phyloP scores from a whole-genome alignment of 2,888 invertebrate species.

The Troides oblongomaculatus region DNA sequence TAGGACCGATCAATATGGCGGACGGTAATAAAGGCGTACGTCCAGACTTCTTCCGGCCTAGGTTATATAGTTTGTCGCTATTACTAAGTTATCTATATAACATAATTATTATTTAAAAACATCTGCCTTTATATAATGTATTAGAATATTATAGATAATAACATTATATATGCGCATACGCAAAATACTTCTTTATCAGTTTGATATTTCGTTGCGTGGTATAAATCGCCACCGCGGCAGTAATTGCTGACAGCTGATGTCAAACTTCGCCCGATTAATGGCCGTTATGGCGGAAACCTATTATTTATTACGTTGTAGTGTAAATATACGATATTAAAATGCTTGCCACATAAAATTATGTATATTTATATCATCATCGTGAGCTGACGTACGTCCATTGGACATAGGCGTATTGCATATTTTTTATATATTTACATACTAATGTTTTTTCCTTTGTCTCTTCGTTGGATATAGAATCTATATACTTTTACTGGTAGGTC shows the following conservation, averaged over 20 bases:
- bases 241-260: slow-evolving; percentile 28
- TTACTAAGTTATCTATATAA: not conserved
- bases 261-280: slow-evolving; percentile 22
- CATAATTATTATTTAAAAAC: no score
- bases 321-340: slow-evolving; percentile 10
- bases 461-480: no score
- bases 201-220: slow-evolving; percentile 27
- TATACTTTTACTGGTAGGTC: no score
- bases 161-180: slow-evolving; percentile 8
- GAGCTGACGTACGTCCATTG: no score
- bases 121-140: not conserved
- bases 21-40: no score
- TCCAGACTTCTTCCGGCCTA: no score
- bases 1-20: no score
- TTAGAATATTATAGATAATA: not conserved
- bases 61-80: no score
- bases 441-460: not conserved
- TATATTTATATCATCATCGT: no score
- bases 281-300: slow-evolving; percentile 9
- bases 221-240: slow-evolving; percentile 27
- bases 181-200: slow-evolving; percentile 25
- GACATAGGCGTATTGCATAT: no score
- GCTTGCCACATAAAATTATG: not conserved
- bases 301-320: slow-evolving; percentile 12
- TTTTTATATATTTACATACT: not conserved